Evolutionary conservation across 2,113 vertebrate species (phyloP), one percentile per base, ranked within the genome.

Genomic region (Hiodon tergisus): DNA sequence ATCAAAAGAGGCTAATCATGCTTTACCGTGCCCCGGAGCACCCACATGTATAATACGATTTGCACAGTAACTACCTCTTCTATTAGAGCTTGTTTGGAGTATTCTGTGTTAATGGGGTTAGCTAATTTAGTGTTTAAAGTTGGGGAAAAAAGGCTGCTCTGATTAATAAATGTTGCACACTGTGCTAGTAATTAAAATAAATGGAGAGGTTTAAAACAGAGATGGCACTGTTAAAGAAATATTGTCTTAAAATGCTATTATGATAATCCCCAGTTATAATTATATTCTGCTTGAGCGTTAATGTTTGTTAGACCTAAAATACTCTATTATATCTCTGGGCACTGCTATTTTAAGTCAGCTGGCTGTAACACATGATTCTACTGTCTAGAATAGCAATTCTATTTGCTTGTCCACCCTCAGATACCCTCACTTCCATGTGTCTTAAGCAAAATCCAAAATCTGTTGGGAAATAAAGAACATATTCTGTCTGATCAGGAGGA

Each of bases 1-100:
- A 94, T 94, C 91, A 95, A 93, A 94, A 87, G 90, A 88, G 87
- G 86, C 90, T 92, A 93, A 94, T 94, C 91, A 89, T 78, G 86
- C 86, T 85, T 90, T 86, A 88, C 87, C 76, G 83, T 88, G 88
- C 89, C 90, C 91, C 82, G 85, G 85, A 90, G 90, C 91, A 85
- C 86, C 88, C 84, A 79, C 84, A 83, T 85, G 85, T 83, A 85
- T 89, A 92, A 92, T 88, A 86, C 74, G 85, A 90, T 91, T 92
- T 91, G 83, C 89, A 86, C 88, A 90, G 87, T 89, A 91, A 93
- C 90, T 85, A 86, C 88, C 89, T 89, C 90, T 90, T 88, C 83
- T 87, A 84, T 89, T 88, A 86, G 87, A 74, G 87, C 85, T 86
- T 90, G 92, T 91, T 90, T 91, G 86, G 89, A 89, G 88, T 83